Conservation (phyloP, 2,113 vertebrate species). For the Athene cunicularia region DNA sequence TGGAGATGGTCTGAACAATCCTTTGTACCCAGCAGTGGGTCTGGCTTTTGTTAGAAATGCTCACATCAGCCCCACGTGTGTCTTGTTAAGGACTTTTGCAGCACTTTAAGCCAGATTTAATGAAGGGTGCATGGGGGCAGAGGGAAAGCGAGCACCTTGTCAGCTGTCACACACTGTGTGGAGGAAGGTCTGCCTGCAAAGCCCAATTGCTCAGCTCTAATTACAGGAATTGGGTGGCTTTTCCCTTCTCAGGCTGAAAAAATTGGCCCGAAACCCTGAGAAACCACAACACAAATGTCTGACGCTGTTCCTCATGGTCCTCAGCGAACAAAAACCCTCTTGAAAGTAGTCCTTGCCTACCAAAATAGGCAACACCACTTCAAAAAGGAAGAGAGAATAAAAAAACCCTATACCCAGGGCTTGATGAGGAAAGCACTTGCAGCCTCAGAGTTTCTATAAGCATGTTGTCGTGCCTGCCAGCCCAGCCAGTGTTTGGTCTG, state of each 20-base stretch:
- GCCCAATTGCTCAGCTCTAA: not conserved
- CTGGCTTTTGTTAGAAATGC: not conserved
- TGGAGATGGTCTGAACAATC: accelerated
- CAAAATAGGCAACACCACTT: constrained; percentile 51
- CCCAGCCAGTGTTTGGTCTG: not conserved
- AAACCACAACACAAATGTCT: constrained; percentile 43
- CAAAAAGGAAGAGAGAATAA: not conserved
- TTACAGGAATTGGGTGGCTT: constrained; percentile 53
- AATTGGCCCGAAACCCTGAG: constrained; percentile 38
- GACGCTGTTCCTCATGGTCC: constrained; percentile 19
- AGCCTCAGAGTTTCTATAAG: not conserved
- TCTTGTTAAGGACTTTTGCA: not conserved
- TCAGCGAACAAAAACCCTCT: not conserved
- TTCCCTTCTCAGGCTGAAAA: constrained; percentile 53
- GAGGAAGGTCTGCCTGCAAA: not conserved
- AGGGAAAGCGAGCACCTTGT: not conserved
- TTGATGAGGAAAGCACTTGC: not conserved
- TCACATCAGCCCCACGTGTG: accelerated
- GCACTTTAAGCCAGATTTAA: not conserved
- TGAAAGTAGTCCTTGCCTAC: constrained; percentile 25
- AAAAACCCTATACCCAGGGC: not conserved
- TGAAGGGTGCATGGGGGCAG: not conserved
- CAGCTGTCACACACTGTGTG: accelerated
- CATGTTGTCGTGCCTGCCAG: not conserved
- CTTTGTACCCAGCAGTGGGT: not conserved